Conservation (phyloP, 2,888 invertebrate species). For the Galerucella pusilla region DNA sequence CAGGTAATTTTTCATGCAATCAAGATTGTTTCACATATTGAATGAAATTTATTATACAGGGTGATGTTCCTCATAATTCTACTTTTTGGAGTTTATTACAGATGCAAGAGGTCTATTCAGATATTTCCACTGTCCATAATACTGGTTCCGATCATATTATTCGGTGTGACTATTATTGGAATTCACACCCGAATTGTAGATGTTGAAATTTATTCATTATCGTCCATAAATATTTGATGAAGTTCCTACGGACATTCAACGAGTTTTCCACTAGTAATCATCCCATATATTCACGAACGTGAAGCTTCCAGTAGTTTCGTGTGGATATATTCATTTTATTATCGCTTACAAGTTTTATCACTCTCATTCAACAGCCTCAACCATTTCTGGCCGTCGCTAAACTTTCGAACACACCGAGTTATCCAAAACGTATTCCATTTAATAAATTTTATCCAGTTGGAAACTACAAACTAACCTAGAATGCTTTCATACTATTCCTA, state of each 20-base stretch:
- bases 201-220: too few relatives aligned
- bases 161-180: too few relatives aligned
- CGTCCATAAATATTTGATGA: too few relatives aligned
- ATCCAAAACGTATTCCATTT: background rate
- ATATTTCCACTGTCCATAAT: too few relatives aligned
- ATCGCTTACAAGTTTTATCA: background rate
- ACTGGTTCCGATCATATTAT: too few relatives aligned
- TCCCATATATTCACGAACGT: background rate
- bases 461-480: background rate
- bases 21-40: too few relatives aligned
- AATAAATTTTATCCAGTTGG: background rate
- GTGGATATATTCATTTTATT: background rate
- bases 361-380: background rate
- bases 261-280: background rate
- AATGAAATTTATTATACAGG: too few relatives aligned
- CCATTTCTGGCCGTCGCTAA: background rate
- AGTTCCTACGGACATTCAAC: background rate
- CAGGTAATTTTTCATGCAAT: too few relatives aligned
- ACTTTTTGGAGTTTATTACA: too few relatives aligned
- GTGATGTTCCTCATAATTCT: too few relatives aligned
- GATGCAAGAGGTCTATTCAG: too few relatives aligned
- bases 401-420: conserved; percentile 3
- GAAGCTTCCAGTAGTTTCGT: background rate
- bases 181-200: too few relatives aligned
- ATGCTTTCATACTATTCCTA: background rate